These are phyloP conservation scores for Ophthalmotilapia sp. DNA, from an alignment of 2,113 vertebrate genomes.

Conservation along the genomic window DNA sequence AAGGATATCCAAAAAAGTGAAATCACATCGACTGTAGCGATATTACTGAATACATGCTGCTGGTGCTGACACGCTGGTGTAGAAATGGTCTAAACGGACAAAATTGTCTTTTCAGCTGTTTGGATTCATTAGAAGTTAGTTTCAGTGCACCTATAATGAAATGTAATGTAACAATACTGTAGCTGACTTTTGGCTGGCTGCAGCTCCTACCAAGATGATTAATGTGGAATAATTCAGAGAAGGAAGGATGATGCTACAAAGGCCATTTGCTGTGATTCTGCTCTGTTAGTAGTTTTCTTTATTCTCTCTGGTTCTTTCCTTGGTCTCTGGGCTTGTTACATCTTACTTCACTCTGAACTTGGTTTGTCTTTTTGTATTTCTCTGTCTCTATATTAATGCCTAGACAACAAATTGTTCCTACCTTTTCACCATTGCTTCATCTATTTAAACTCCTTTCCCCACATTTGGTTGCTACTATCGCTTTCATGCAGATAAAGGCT, in stretches of 20 bases:
- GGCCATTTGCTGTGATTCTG: not conserved
- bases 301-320: not conserved
- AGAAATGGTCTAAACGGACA: not conserved
- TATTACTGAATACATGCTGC: rapidly evolving
- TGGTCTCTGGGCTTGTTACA: not conserved
- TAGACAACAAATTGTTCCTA: not conserved
- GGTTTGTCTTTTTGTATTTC: not conserved
- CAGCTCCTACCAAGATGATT: not conserved
- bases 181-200: not conserved
- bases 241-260: not conserved
- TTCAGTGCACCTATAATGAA: not conserved
- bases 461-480: not conserved
- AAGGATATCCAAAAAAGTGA: not conserved
- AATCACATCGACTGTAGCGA: not conserved
- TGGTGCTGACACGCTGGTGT: not conserved
- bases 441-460: not conserved
- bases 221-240: not conserved
- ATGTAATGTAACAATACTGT: not conserved
- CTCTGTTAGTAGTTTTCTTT: not conserved
- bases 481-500: not conserved
- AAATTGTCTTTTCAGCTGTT: not conserved
- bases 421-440: not conserved
- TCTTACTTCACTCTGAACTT: not conserved
- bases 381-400: not conserved
- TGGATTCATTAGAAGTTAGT: not conserved